Base-by-base conservation (phyloP, 2,113 vertebrate genomes). In the Ctenomys sociabilis region DNA sequence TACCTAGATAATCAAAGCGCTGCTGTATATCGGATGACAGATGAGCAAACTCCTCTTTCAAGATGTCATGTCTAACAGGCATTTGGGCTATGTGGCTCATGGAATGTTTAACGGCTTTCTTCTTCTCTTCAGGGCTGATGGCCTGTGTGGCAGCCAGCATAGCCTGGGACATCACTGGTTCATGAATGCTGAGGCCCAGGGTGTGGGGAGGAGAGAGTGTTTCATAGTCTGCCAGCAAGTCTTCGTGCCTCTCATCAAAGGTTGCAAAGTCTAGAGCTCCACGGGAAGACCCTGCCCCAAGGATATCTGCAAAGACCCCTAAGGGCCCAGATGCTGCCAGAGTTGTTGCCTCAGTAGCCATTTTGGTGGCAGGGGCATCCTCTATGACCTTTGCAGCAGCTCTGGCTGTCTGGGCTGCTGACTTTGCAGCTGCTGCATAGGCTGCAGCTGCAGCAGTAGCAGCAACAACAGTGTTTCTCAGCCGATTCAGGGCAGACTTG, bases 41-140 rank as follows among this genome's bases (percentile, higher is more conserved):
- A 54, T 95, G 73, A 21, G 35, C 28, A 6, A 98, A 59, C 77
- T 98, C 96, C 37, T 96, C 96, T 35, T 93, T 97, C 78, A 98
- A 91, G 43, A 57, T 61, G 72, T 97, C 35, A 0, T 97, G 96
- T 30, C 21, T 63, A 0, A 40, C 0, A 0, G 96, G 96, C 0
- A 97, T 91, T 30, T 91, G 93, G 49, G 96, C 96, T 19, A 97
- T 59, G 32, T 89, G 78, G 40, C 91, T 75, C 94, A 97, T 88
- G 63, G 97, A 96, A 9, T 54, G 28, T 83, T 7, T 64, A 45
- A 97, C 94, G 0, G 95, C 96, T 9, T 7, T 22, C 97, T 95
- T 97, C 94, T 97, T 98, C 9, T 98, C 97, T 37, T 97, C 88
- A 0, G 91, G 32, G 35, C 66, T 96, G 2, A 10, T 0, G 1